These are phyloP conservation scores for Scrobipalpa atriplicella DNA, from an alignment of 2,888 invertebrate genomes.

Conservation along the genomic window DNA sequence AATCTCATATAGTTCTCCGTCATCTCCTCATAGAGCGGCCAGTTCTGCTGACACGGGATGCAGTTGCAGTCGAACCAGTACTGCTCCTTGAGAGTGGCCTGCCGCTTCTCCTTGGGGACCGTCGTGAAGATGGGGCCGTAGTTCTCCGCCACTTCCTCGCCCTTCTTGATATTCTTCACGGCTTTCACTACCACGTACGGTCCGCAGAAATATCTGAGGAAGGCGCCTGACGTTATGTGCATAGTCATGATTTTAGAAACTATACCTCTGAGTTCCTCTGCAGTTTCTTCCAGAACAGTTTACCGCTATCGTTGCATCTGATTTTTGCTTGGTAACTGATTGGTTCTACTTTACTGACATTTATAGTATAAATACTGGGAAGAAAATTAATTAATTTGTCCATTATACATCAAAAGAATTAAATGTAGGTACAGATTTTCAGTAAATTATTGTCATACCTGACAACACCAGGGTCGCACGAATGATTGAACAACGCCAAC, in stretches of 20 bases:
- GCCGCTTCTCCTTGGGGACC: constrained; percentile 83
- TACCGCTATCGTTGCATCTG: no score
- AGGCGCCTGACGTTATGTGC: background rate
- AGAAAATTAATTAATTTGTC: no score
- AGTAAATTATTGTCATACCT: constrained; percentile 85
- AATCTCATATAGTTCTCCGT: constrained; percentile 86
- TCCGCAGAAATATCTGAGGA: constrained; percentile 88
- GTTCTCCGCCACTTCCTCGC: constrained; percentile 91
- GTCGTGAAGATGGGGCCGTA: constrained; percentile 94
- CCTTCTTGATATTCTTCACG: constrained; percentile 87
- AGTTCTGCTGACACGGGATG: constrained; percentile 88
- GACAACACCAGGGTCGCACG: constrained; percentile 92
- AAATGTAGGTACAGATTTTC: no score
- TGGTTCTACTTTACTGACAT: no score
- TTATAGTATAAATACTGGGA: no score
- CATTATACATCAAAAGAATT: no score
- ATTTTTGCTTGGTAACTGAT: no score
- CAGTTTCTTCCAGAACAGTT: no score
- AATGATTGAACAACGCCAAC: constrained; percentile 93
- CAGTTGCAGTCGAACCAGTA: constrained; percentile 95
- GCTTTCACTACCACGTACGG: constrained; percentile 88
- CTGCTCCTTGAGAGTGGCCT: constrained; percentile 84
- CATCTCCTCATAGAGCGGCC: constrained; percentile 90
- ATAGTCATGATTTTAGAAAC: background rate
- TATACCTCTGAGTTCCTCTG: no score